A percentile compares a stretch with the other conserved stretches of the same genome.
Conservation (phyloP, 2,113 vertebrate genomes). For the Muscicapa adusta region DNA sequence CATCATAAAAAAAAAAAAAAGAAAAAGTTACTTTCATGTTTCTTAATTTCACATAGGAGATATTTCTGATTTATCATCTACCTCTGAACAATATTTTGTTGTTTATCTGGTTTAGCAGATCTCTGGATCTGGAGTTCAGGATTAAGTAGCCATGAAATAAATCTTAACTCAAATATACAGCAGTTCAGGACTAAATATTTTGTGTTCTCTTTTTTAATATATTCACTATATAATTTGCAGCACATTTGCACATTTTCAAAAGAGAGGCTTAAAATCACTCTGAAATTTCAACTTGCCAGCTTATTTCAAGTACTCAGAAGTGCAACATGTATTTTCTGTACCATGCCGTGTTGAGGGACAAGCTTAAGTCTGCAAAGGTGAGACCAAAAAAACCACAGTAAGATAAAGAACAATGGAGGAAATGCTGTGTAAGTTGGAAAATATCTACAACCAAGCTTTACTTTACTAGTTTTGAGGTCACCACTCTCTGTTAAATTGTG, state of each 20-base stretch:
- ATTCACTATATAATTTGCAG: background rate
- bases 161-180: background rate
- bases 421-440: background rate
- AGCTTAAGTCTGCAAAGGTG: background rate
- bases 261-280: background rate
- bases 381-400: background rate
- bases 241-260: background rate
- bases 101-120: background rate
- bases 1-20: slow-evolving; percentile 18
- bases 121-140: background rate
- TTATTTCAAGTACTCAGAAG: background rate
- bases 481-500: background rate
- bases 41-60: slow-evolving; percentile 41
- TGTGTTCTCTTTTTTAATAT: background rate
- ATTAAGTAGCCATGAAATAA: background rate
- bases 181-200: background rate
- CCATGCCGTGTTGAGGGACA: background rate
- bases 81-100: background rate
- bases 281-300: background rate
- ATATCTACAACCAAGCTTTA: background rate
- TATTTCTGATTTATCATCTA: background rate
- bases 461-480: background rate
- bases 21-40: slow-evolving; percentile 7
- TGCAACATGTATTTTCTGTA: background rate
- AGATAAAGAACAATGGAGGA: background rate